These are phyloP conservation scores for Idaea dimidiata DNA, from an alignment of 2,888 invertebrate genomes.

Conservation along the genomic window DNA sequence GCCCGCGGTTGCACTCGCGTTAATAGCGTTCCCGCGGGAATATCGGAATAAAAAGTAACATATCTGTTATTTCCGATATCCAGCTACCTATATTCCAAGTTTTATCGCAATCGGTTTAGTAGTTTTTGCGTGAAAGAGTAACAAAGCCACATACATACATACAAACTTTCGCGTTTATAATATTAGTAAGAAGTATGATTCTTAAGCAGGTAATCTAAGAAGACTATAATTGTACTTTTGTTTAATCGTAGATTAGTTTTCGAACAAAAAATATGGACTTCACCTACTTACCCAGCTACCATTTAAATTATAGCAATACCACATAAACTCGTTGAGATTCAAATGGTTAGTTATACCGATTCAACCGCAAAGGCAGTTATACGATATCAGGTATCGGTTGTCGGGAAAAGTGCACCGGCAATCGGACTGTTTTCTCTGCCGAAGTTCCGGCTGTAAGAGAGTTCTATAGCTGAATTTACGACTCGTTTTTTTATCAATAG, in stretches of 20 bases:
- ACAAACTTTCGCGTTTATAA: no score
- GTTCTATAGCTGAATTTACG: not conserved
- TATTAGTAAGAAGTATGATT: no score
- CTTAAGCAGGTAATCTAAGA: no score
- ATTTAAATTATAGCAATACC: not conserved
- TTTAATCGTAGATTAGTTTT: not conserved
- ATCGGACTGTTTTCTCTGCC: conserved; percentile 48
- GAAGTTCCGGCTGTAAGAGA: conserved; percentile 52
- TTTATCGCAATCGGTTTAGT: no score
- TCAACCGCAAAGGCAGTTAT: conserved; percentile 36
- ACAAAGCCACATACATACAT: no score
- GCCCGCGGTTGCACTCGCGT: no score
- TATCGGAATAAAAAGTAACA: no score
- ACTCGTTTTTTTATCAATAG: conserved; percentile 14
- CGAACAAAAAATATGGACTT: not conserved
- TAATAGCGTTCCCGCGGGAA: no score
- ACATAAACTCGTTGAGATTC: conserved; percentile 6
- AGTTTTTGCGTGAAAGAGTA: no score
- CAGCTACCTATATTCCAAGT: no score
- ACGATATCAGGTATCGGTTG: conserved; percentile 49
- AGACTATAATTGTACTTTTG: not conserved
- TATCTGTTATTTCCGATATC: no score
- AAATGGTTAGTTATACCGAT: conserved; percentile 13
- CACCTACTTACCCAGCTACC: not conserved
- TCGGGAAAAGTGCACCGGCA: conserved; percentile 34